Percentiles rank a stretch among this genome's conserved stretches.
These are phyloP conservation scores for Neopelma chrysocephalum DNA, from an alignment of 2,797 vertebrate genomes.

Conservation along the genomic window DNA sequence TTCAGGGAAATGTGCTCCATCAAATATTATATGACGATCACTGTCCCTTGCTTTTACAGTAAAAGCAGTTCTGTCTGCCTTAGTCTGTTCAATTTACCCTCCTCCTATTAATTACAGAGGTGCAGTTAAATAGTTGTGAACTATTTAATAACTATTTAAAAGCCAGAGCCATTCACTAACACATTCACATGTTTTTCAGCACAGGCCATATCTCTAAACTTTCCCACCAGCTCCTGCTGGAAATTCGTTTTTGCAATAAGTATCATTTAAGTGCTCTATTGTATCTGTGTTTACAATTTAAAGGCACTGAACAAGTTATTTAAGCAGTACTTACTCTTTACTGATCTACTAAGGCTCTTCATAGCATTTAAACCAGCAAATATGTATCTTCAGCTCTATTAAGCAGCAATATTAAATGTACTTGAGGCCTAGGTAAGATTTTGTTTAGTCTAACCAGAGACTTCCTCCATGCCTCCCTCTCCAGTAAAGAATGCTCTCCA, in stretches of 20 bases:
- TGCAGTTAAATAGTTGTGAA: not conserved
- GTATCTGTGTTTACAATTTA: not conserved
- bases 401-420: not conserved
- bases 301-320: not conserved
- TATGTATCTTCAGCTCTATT: not conserved
- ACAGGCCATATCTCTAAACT: not conserved
- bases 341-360: not conserved
- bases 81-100: not conserved
- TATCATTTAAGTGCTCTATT: not conserved
- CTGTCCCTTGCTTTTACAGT: not conserved
- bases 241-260: not conserved
- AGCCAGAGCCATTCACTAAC: not conserved
- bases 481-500: not conserved
- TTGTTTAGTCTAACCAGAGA: not conserved
- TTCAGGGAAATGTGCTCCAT: not conserved
- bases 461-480: not conserved
- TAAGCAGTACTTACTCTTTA: not conserved
- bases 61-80: not conserved
- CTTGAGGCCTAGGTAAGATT: not conserved
- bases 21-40: not conserved
- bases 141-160: not conserved
- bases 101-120: not conserved
- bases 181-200: not conserved
- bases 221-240: not conserved
- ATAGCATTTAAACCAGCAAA: not conserved